Base-by-base conservation (phyloP, 1,140 invertebrate species). In the Onthophagus taurus region DNA sequence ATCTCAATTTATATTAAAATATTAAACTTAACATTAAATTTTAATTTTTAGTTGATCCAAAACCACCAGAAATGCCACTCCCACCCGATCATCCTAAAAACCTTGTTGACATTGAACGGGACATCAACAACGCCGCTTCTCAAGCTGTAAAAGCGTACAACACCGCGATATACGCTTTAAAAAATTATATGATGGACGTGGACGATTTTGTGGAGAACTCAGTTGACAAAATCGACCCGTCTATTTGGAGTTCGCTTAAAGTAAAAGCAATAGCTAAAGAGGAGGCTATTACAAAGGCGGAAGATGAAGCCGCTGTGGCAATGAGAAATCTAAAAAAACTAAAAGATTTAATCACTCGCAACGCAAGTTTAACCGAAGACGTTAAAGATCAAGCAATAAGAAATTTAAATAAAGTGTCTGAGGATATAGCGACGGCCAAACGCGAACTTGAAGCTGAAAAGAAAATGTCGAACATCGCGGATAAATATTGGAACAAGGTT, bases 401-500 rank as follows among this genome's bases (percentile, higher is more conserved):
- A 11, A 81, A 82, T 51, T 74, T 84, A 26, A 71, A 72, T 41
- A 73, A 75, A 52, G 72, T 82, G 31, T 56, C 77, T 24, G 63
- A 69, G 0, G 78, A 83, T 42, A 68, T 85, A 2, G 62, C 69
- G 13, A 53, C 58, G 0, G 75, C 74, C 0, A 81, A 79, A 52
- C 64, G 69, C 9, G 70, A 71, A 4, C 77, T 76, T 42, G 72
- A 75, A 16, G 53, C 64, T 1, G 76, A 78, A 31, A 53, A 67
- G 29, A 66, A 72, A 14, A 67, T 67, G 7, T 63, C 75, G 0
- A 72, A 71, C 14, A 63, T 85, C 0, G 71, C 76, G 1, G 80
- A 85, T 49, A 77, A 72, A 52, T 85, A 80, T 50, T 84, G 81
- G 81, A 74, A 73, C 14, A 79, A 73, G 63, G 72, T 84, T 12